Conservation (phyloP, 2,113 vertebrate species). For the Apteryx mantelli region DNA sequence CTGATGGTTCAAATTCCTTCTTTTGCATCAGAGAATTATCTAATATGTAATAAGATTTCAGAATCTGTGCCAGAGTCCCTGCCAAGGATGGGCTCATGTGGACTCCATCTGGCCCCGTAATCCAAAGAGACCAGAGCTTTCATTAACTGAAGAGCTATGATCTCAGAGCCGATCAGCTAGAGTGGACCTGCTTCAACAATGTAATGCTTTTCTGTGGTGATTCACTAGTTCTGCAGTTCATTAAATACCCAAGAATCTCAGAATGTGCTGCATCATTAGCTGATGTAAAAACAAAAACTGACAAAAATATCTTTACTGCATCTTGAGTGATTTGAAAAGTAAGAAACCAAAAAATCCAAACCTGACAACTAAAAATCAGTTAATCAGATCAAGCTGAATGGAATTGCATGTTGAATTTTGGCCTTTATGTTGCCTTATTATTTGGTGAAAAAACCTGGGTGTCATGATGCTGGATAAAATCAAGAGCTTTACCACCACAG, state of each 20-base stretch:
- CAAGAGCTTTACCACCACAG: not conserved
- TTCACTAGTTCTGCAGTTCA: not conserved
- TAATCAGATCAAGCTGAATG: not conserved
- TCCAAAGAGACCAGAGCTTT: not conserved
- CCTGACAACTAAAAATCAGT: not conserved
- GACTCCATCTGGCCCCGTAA: not conserved
- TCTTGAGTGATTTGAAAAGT: not conserved
- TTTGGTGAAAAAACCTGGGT: not conserved
- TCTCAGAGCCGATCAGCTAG: not conserved
- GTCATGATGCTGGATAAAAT: not conserved
- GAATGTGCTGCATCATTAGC: not conserved
- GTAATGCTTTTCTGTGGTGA: not conserved
- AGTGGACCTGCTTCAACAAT: not conserved
- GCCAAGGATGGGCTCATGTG: not conserved
- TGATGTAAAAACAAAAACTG: not conserved
- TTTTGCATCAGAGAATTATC: not conserved
- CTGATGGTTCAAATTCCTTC: not conserved
- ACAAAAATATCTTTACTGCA: not conserved
- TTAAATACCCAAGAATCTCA: not conserved
- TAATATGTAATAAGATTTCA: slow-evolving; percentile 1
- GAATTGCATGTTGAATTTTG: not conserved
- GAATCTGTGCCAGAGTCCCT: not conserved
- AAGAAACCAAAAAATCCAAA: not conserved
- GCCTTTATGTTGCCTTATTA: not conserved
- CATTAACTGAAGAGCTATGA: slow-evolving; percentile 6